Conservation (phyloP, 2,888 invertebrate genomes). For the Polymixis flavicincta region DNA sequence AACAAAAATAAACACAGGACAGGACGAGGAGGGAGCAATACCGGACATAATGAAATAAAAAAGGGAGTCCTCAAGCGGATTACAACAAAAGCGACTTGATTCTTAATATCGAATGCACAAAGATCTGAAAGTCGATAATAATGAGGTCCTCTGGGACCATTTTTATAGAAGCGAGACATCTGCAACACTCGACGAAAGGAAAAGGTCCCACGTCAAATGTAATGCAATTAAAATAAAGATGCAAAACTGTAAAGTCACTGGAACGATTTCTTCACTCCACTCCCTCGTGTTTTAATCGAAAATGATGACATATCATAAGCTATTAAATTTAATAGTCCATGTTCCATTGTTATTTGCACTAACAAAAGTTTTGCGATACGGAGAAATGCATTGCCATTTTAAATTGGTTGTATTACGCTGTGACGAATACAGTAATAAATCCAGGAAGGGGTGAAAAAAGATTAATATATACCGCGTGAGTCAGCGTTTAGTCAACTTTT, state of each 20-base stretch:
- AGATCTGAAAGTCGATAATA: conserved; percentile 57
- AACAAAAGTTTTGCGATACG: conserved; percentile 74
- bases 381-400: conserved; percentile 72
- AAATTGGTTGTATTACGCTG: conserved; percentile 77
- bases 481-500: conserved; percentile 75
- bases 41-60: conserved; percentile 16
- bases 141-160: conserved; percentile 58
- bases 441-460: conserved; percentile 75
- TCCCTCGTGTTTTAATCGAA: conserved; percentile 64
- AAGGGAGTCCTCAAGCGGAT: conserved; percentile 34
- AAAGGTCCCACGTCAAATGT: conserved; percentile 64
- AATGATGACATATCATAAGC: conserved; percentile 75
- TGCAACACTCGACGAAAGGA: conserved; percentile 60
- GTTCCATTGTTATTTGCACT: conserved; percentile 73
- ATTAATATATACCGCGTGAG: conserved; percentile 82
- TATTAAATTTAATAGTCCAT: conserved; percentile 75
- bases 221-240: conserved; percentile 70
- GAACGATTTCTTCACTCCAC: conserved; percentile 62
- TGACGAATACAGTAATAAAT: conserved; percentile 80
- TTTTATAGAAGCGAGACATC: conserved; percentile 57
- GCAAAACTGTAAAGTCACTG: conserved; percentile 75
- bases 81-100: conserved; percentile 29
- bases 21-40: background rate
- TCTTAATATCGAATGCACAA: conserved; percentile 50
- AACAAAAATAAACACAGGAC: background rate